A percentile compares a stretch with the other conserved stretches of the same genome.
phyloP scores from a whole-genome alignment of 2,113 vertebrate species.

The Azemiops feae region DNA sequence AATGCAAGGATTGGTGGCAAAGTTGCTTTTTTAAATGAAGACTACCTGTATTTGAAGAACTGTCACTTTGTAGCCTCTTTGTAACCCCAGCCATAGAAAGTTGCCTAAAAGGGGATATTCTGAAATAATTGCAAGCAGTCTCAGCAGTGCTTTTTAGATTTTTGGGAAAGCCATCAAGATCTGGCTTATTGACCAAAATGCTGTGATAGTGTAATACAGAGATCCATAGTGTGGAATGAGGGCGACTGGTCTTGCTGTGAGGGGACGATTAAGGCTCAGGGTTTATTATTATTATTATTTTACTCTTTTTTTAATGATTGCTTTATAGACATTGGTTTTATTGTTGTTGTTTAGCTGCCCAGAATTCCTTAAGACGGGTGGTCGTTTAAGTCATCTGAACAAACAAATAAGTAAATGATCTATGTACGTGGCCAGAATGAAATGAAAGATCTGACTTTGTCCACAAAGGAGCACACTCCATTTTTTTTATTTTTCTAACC shows the following conservation, averaged over 20 bases:
- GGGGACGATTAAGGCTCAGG: not conserved
- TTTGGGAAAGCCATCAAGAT: not conserved
- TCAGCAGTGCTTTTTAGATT: not conserved
- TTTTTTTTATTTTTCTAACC: conserved; percentile 54
- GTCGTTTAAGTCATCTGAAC: not conserved
- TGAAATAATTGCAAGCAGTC: conserved; percentile 38
- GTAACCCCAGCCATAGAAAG: not conserved
- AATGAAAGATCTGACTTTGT: conserved; percentile 39
- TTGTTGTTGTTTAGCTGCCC: not conserved
- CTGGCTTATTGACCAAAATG: not conserved
- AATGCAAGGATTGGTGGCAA: not conserved
- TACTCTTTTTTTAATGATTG: not conserved
- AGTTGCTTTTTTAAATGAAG: not conserved
- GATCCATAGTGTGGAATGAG: not conserved
- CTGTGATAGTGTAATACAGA: not conserved
- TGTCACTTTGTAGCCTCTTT: not conserved
- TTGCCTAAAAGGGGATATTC: conserved; percentile 31
- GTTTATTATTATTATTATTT: not conserved
- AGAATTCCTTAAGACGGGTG: not conserved
- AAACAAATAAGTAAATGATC: not conserved
- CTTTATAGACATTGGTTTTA: not conserved
- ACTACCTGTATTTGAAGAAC: not conserved
- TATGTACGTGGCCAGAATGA: conserved; percentile 35
- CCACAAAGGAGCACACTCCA: conserved; percentile 41
- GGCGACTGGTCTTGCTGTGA: not conserved